These are phyloP conservation scores for Formica selysi DNA, from an alignment of 1,140 invertebrate species.

Conservation along the genomic window DNA sequence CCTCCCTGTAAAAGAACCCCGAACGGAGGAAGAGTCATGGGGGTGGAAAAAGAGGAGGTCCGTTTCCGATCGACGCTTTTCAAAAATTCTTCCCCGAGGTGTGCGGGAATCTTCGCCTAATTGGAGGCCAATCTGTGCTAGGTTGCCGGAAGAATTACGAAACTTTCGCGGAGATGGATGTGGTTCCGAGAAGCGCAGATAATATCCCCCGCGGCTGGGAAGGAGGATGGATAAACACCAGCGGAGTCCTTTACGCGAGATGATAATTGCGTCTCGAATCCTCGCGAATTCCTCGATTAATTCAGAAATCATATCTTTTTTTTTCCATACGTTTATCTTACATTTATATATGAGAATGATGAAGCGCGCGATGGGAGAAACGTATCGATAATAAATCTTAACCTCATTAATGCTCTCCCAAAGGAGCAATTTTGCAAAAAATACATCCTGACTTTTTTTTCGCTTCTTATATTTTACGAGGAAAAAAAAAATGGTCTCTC, in stretches of 20 bases:
- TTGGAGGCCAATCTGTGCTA: conserved; percentile 17
- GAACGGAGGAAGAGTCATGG: conserved; percentile 37
- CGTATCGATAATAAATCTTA: not conserved
- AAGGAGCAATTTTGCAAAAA: conserved; percentile 10
- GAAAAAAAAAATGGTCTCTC: not conserved
- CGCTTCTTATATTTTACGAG: not conserved
- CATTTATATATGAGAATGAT: not conserved
- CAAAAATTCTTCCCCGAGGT: not conserved
- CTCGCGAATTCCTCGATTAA: not conserved
- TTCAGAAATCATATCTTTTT: not conserved
- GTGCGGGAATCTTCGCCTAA: conserved; percentile 16
- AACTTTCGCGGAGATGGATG: not conserved
- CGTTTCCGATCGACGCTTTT: conserved; percentile 20
- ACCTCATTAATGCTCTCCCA: not conserved
- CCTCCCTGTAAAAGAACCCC: not conserved
- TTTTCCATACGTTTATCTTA: not conserved
- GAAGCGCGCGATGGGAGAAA: not conserved
- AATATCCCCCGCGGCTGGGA: not conserved
- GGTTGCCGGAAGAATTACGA: conserved; percentile 21
- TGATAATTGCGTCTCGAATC: not conserved
- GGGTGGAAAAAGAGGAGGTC: not conserved
- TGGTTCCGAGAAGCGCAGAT: not conserved
- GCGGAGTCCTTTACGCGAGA: not conserved
- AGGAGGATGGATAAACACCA: not conserved
- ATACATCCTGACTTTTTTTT: not conserved